phyloP scores from a whole-genome alignment of 1,140 invertebrate species.

The Pseudachorutes palmiensis region DNA sequence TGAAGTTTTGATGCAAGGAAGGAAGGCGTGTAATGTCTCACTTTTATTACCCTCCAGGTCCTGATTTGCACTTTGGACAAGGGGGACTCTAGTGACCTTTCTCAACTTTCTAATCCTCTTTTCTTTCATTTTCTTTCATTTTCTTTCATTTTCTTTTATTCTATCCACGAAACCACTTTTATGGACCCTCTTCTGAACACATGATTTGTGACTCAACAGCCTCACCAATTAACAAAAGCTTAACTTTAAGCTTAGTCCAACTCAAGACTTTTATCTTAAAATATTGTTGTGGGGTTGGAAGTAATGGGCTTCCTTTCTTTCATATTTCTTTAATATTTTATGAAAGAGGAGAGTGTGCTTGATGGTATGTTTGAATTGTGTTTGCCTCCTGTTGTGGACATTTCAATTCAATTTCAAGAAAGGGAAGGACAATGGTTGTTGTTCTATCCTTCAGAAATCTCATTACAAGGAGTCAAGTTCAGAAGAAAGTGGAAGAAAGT shows the following conservation, averaged over 20 bases:
- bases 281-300: no score
- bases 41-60: constrained; percentile 10
- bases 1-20: neutral
- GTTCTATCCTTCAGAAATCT: neutral
- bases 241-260: no score
- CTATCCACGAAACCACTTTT: neutral
- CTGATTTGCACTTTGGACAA: constrained; percentile 8
- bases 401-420: neutral
- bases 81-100: no score
- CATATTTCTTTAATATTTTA: no score
- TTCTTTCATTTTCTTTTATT: neutral
- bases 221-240: no score
- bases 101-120: neutral
- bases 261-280: no score
- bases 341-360: no score
- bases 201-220: no score
- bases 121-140: neutral
- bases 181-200: neutral
- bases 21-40: neutral
- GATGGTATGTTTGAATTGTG: no score
- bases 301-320: no score
- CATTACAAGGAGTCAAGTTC: neutral
- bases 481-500: no score
- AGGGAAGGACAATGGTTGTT: neutral
- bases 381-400: neutral